Evolutionary conservation across 2,113 vertebrate genomes (phyloP), one percentile per base, ranked within the genome.

Genomic region (Athene cunicularia): DNA sequence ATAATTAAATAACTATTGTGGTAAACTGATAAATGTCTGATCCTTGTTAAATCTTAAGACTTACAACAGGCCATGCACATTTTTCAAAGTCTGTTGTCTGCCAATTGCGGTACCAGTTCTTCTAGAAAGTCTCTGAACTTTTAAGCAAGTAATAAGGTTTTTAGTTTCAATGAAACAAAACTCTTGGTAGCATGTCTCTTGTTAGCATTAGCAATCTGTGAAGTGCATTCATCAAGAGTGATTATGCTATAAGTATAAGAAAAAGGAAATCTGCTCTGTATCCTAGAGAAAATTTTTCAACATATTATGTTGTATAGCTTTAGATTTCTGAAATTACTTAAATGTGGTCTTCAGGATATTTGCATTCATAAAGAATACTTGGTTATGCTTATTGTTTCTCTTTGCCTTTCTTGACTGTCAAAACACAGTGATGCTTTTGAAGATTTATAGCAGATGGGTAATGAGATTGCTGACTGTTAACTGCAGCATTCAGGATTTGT

Each of bases 401-500:
- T 85, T 97, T 97, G 81, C 96, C 83, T 90, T 97, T 85, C 83
- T 96, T 88, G 92, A 75, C 96, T 98, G 97, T 98, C 97, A 98
- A 97, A 98, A 98, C 93, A 97, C 45, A 59, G 86, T 94, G 95
- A 96, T 96, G 97, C 92, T 96, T 96, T 97, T 98, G 95, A 97
- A 98, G 96, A 98, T 98, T 98, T 98, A 94, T 95, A 55, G 94
- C 94, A 92, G 96, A 97, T 97, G 89, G 88, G 71, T 97, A 98
- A 97, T 97, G 94, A 98, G 97, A 97, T 97, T 94, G 95, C 96
- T 97, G 97, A 95, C 96, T 97, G 83, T 96, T 97, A 98, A 96
- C 93, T 88, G 79, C 90, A 73, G 67, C 94, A 71, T 97, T 98
- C 87, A 95, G 96, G 97, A 98, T 97, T 97, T 96, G 89, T 95